Conservation (phyloP, 2,797 vertebrate genomes). For the Protonibea diacanthus region DNA sequence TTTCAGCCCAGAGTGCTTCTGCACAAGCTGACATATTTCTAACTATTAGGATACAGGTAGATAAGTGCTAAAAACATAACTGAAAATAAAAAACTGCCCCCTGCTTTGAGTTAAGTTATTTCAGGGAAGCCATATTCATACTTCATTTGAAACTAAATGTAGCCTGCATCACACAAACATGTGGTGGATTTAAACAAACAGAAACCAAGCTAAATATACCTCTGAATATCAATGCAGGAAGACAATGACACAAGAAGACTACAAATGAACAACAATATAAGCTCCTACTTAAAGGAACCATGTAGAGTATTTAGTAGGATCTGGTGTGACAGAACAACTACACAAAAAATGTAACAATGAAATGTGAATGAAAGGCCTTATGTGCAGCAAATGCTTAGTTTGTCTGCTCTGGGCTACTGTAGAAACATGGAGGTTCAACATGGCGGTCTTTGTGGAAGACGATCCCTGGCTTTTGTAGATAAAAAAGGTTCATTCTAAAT, state of each 20-base stretch:
- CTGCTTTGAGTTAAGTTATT: neutral
- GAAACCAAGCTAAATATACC: too few species aligned
- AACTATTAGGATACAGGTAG: neutral
- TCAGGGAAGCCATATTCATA: neutral
- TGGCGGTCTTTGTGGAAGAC: too few species aligned
- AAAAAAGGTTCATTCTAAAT: too few species aligned
- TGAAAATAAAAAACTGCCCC: neutral
- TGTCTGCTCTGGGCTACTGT: too few species aligned
- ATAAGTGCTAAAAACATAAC: neutral
- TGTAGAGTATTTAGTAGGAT: too few species aligned
- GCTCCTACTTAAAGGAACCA: neutral
- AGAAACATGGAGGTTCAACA: too few species aligned
- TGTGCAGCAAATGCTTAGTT: too few species aligned
- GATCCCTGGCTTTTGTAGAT: too few species aligned
- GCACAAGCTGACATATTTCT: neutral
- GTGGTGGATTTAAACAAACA: constrained; percentile 4
- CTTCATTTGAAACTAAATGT: neutral
- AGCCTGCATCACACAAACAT: neutral
- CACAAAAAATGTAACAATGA: too few species aligned
- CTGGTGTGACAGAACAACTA: too few species aligned
- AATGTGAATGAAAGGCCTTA: too few species aligned
- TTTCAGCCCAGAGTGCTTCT: neutral
- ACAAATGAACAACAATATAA: neutral
- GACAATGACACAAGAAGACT: neutral
- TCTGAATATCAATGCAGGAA: neutral